Conservation (phyloP, 2,113 vertebrate species). For the Xenopus borealis region DNA sequence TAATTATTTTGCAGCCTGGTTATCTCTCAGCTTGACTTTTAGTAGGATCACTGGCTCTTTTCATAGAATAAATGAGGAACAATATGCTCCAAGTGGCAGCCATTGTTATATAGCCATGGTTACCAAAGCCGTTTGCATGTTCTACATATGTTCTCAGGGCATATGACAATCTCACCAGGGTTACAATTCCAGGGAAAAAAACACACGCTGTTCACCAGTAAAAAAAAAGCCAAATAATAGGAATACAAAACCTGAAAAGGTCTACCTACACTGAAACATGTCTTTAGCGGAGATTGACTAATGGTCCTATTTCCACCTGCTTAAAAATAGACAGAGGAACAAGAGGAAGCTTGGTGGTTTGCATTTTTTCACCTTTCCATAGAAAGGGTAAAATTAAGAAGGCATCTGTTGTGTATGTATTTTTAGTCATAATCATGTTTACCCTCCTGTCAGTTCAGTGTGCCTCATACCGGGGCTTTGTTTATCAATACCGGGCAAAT, state of each 20-base stretch:
- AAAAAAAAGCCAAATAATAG: neutral
- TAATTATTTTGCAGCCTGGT: constrained; percentile 42
- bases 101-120: constrained; percentile 18
- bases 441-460: no score
- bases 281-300: neutral
- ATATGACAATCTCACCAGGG: constrained; percentile 10
- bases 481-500: no score
- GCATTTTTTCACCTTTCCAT: no score
- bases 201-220: neutral
- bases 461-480: no score
- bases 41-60: constrained; percentile 1
- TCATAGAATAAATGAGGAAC: constrained; percentile 4
- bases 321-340: neutral
- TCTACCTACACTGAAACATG: neutral
- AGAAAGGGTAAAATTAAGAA: no score
- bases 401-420: no score
- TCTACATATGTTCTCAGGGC: constrained; percentile 5
- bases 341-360: neutral
- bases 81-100: constrained; percentile 12
- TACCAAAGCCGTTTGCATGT: constrained; percentile 10
- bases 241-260: neutral
- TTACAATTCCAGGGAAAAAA: neutral
- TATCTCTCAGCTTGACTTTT: constrained; percentile 17
- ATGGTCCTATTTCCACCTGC: neutral
- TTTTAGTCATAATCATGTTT: no score